Base-by-base conservation (phyloP, 2,888 invertebrate genomes). In the Agrotis clavis region DNA sequence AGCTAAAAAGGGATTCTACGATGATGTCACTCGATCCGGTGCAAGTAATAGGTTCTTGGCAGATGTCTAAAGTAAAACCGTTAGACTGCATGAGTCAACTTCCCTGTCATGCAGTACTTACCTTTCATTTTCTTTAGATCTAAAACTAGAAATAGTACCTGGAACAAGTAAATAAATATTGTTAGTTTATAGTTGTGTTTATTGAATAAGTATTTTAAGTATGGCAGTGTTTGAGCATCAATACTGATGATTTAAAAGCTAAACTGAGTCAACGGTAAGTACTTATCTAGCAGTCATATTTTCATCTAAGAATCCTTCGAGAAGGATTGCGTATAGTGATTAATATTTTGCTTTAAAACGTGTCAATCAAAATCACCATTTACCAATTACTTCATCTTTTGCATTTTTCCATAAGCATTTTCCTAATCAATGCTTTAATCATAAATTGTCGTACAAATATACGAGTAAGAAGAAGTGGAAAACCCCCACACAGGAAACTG, bases 1-100 rank as follows among this genome's bases (percentile, higher is more conserved):
- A 59, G 47, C 81, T 67, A 63, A 60, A 80, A 67, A 65, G 54
- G 67, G 67, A 76, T 30, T 71, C 71, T 48, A 68, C 9, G 54
- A 60, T 79, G 68, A 81, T 63, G 53, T 69, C 66, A 79, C 51
- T 51, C 48, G 48, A 66, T 77, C 51, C 18, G 53, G 54, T 66
- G 59, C 63, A 69, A 72, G 67, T 60, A 69, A 75, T 71, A 65
- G 68, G 69, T 60, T 68, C 77, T 81, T 73, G 79, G 81, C 73
- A 77, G 63, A 73, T 73, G 77, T 61, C 48, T 56, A 4, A 60
- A 77, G 77, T 68, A 63, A 64, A 71, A 66, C 62, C 50, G 54
- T 66, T 63, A 16, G 13, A 54, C 53, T 57, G 47, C 21, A 63
- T 81, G 81, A 81, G 30, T 77, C 79, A 71, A 57, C 59, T 25